Evolutionary conservation across 2,797 vertebrate species (phyloP), one percentile per base, ranked within the genome.

Genomic region (Danionella dracula): DNA sequence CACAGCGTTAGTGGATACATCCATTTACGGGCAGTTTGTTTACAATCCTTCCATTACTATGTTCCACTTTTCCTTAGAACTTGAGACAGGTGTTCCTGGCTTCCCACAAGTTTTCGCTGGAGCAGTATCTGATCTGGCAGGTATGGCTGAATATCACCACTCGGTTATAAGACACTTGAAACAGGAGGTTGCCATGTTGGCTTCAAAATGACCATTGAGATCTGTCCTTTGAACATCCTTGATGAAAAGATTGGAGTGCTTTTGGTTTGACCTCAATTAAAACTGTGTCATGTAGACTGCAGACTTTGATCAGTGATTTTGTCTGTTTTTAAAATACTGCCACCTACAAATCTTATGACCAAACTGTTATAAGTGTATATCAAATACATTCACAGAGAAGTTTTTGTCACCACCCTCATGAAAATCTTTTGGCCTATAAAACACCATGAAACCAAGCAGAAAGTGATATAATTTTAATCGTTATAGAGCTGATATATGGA

Each of bases 81-180:
- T 51, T 15, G 35, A 66, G 42, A 29, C 23, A 34, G 42, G 51
- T 35, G 16, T 50, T 63, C 20, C 42, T 8, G 5, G 66, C 51
- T 60, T 45, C 20, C 16, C 19, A 12, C 41, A 34, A 34, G 35
- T 63, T 29, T 19, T 49, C 29, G 64, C 27, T 27, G 37, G 38
- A 66, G 51, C 64, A 40, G 51, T 64, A 70, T 79, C 49, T 59
- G 70, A 68, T 75, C 56, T 66, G 54, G 40, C 38, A 44, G 51
- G 37, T 10, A 31, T 32, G 35, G 34, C 31, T 38, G 50, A 61
- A 63, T 49, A 63, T 41, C 20, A 29, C 34, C 63, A 31, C 51
- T 49, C 15, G 5, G 12, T 41, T 49, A 3, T 27, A 27, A 27
- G 3, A 27, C 23, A 9, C 3, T 1, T 55, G 21, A 23, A 13